These are phyloP conservation scores for Argentina silus DNA, from an alignment of 2,797 vertebrate species.

Conservation along the genomic window DNA sequence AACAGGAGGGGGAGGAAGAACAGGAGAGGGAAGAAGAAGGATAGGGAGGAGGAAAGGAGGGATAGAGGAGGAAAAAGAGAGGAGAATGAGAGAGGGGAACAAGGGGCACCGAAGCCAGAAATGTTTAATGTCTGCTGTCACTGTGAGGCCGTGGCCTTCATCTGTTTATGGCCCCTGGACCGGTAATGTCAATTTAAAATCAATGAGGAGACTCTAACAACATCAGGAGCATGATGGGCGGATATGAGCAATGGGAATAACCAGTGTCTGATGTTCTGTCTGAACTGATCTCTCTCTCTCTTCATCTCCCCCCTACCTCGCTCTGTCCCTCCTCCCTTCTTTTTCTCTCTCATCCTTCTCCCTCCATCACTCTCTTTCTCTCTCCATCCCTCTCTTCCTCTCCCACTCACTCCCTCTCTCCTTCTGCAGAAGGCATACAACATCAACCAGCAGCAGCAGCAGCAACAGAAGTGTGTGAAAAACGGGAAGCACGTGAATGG, in stretches of 20 bases:
- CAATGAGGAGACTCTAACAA: constrained; percentile 17
- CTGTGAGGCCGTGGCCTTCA: not conserved
- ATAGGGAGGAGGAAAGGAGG: not conserved
- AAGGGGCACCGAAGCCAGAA: not conserved
- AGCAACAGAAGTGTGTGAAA: constrained; percentile 65
- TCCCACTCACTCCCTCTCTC: not conserved
- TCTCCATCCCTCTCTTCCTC: constrained; percentile 6
- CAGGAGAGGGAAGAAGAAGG: not conserved
- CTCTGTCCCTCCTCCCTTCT: constrained; percentile 1
- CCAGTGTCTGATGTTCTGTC: not conserved
- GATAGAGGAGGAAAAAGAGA: not conserved
- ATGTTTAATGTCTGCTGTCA: constrained; percentile 6
- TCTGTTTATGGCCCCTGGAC: constrained; percentile 1
- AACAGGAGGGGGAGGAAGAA: not conserved
- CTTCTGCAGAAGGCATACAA: constrained; percentile 84
- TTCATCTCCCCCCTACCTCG: not conserved
- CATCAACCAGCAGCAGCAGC: constrained; percentile 55
- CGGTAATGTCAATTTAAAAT: constrained; percentile 22
- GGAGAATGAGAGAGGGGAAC: not conserved
- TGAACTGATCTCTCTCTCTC: constrained; percentile 18
- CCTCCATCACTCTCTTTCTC: constrained; percentile 5
- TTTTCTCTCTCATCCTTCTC: not conserved
- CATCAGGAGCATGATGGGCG: constrained; percentile 17
- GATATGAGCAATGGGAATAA: constrained; percentile 25
- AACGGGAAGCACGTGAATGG: constrained; percentile 72